Percentiles rank a stretch among this genome's conserved stretches.
These are phyloP conservation scores for Seira ritae DNA, from an alignment of 2,888 invertebrate species.

Conservation along the genomic window DNA sequence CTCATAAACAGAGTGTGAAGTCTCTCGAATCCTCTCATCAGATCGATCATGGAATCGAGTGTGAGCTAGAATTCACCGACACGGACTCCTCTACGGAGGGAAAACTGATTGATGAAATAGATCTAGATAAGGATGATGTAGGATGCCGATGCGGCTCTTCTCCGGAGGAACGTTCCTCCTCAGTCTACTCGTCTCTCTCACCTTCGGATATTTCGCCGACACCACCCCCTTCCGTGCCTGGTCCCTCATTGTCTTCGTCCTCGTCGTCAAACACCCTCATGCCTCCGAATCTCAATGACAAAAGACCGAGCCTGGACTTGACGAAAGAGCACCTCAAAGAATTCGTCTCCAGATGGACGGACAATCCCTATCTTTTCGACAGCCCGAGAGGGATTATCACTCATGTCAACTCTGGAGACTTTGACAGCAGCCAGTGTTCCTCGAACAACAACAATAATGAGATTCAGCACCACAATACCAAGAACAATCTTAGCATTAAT, in stretches of 20 bases:
- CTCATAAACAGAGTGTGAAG: slow-evolving; percentile 29
- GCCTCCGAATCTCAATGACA: slow-evolving; percentile 36
- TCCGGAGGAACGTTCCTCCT: slow-evolving; percentile 51
- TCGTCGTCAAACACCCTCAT: slow-evolving; percentile 9
- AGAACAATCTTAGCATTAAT: slow-evolving; percentile 18
- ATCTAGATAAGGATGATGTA: slow-evolving; percentile 68
- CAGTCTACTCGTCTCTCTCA: slow-evolving; percentile 45
- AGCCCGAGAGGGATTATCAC: slow-evolving; percentile 74
- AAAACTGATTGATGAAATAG: slow-evolving; percentile 71
- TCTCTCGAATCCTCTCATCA: slow-evolving; percentile 3
- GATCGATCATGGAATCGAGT: slow-evolving; percentile 55
- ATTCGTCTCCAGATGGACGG: slow-evolving; percentile 92
- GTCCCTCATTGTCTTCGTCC: not conserved
- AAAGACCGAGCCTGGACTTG: slow-evolving; percentile 73
- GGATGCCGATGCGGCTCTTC: slow-evolving; percentile 57
- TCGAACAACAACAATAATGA: slow-evolving; percentile 8
- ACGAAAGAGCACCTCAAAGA: slow-evolving; percentile 88
- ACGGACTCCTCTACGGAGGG: slow-evolving; percentile 69
- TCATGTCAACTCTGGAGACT: slow-evolving; percentile 59
- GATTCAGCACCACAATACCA: not conserved
- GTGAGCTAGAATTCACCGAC: slow-evolving; percentile 58
- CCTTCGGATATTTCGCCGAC: slow-evolving; percentile 56
- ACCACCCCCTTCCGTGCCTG: slow-evolving; percentile 12
- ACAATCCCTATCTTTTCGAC: slow-evolving; percentile 90
- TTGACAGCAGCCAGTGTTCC: not conserved